Conservation (phyloP, 2,113 vertebrate genomes). For the Lonchura striata region DNA sequence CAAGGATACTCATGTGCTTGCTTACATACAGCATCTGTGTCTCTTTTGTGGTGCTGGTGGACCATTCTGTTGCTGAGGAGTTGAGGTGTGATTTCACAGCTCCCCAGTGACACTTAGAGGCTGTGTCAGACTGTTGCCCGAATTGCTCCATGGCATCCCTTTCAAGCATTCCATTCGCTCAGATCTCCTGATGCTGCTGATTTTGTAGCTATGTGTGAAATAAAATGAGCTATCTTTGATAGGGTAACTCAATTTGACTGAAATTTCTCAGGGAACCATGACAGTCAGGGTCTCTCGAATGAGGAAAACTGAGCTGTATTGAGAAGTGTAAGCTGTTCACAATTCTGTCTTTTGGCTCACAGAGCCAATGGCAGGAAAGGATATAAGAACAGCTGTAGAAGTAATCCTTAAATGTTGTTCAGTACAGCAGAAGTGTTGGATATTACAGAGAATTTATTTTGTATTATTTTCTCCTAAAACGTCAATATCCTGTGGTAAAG, state of each 20-base stretch:
- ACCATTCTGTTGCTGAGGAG: not conserved
- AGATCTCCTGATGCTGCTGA: not conserved
- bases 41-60: not conserved
- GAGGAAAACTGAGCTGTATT: not conserved
- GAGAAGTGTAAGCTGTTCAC: not conserved
- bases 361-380: not conserved
- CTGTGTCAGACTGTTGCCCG: not conserved
- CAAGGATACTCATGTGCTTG: fast-evolving
- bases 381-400: not conserved
- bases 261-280: not conserved
- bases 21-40: not conserved
- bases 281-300: not conserved
- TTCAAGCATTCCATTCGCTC: not conserved
- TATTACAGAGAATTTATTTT: not conserved
- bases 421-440: not conserved
- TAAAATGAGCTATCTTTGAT: not conserved
- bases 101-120: not conserved
- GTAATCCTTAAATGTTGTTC: not conserved
- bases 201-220: not conserved
- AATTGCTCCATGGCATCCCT: not conserved
- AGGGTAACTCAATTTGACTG: not conserved
- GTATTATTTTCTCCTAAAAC: not conserved
- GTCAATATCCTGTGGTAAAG: not conserved
- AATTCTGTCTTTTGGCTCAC: not conserved
- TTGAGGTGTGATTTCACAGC: not conserved